Percentiles rank a stretch among this genome's conserved stretches.
Conservation (phyloP, 2,113 vertebrate species). For the Oncorhynchus kisutch region DNA sequence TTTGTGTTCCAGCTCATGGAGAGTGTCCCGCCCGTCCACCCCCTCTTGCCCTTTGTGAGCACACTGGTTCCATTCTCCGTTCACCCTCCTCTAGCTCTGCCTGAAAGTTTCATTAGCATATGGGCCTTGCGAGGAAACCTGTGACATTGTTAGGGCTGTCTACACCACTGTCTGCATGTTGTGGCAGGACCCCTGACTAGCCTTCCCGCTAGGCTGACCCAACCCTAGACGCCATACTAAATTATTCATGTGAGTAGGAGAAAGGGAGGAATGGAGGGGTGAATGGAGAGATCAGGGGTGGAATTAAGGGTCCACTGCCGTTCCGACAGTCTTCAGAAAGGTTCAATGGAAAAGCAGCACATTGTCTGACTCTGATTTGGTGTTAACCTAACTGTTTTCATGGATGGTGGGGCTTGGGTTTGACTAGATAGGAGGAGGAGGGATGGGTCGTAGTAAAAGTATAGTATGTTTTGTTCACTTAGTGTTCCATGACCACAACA, state of each 20-base stretch:
- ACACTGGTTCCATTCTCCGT: background rate
- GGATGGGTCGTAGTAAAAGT: no score
- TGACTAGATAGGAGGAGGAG: background rate
- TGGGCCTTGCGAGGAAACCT: slow-evolving; percentile 36
- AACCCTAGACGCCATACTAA: slow-evolving; percentile 8
- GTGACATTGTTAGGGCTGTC: slow-evolving; percentile 41
- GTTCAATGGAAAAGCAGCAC: slow-evolving; percentile 29
- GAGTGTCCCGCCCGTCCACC: background rate
- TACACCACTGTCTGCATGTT: slow-evolving; percentile 37
- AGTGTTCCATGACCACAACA: no score
- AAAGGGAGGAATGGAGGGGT: background rate
- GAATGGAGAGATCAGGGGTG: slow-evolving; percentile 1
- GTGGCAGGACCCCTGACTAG: slow-evolving; percentile 49
- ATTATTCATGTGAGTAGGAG: slow-evolving; percentile 28
- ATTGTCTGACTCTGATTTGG: background rate
- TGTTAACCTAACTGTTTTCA: background rate
- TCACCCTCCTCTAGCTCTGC: slow-evolving; percentile 7
- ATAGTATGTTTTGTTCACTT: no score
- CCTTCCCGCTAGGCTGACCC: background rate
- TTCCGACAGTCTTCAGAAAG: slow-evolving; percentile 31
- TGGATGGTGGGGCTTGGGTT: background rate
- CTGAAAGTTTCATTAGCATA: slow-evolving; percentile 42
- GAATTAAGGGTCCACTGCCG: slow-evolving; percentile 25
- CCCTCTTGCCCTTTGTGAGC: slow-evolving; percentile 9
- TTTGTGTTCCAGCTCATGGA: slow-evolving; percentile 1